Conservation (phyloP, 2,888 invertebrate species). For the Acrobasis consociella region DNA sequence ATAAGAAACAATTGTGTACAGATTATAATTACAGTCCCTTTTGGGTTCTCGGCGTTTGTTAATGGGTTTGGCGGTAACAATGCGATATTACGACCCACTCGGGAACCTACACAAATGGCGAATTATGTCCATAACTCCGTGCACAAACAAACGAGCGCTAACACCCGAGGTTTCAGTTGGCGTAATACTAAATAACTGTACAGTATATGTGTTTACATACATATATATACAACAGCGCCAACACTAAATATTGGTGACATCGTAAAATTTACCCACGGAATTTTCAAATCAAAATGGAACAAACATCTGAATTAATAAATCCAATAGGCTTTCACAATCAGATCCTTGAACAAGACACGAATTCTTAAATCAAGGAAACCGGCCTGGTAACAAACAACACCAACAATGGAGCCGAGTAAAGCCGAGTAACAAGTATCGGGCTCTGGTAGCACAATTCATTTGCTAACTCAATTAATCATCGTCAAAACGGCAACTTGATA, state of each 20-base stretch:
- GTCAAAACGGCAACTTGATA: conserved; percentile 67
- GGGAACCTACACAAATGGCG: conserved; percentile 64
- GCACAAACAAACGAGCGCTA: conserved; percentile 62
- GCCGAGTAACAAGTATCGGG: conserved; percentile 49
- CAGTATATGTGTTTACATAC: conserved; percentile 29
- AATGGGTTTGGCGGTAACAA: conserved; percentile 66
- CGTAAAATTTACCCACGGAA: not conserved
- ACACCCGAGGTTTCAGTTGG: conserved; percentile 67
- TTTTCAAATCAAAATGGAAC: not conserved
- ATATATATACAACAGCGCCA: conserved; percentile 1
- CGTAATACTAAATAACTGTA: conserved; percentile 51
- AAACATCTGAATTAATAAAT: not conserved
- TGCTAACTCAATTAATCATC: conserved; percentile 68
- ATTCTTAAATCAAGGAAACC: conserved; percentile 23
- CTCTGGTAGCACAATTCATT: conserved; percentile 49
- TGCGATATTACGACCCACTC: conserved; percentile 69
- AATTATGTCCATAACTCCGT: conserved; percentile 60
- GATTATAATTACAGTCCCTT: conserved; percentile 54
- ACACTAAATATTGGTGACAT: not conserved
- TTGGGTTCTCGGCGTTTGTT: conserved; percentile 56
- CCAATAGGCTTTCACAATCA: conserved; percentile 7
- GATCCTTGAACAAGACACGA: conserved; percentile 25
- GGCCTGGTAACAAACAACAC: conserved; percentile 19
- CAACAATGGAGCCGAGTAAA: conserved; percentile 46
- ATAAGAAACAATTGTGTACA: conserved; percentile 54